phyloP scores from a whole-genome alignment of 2,113 vertebrate species.

The Bufo bufo region DNA sequence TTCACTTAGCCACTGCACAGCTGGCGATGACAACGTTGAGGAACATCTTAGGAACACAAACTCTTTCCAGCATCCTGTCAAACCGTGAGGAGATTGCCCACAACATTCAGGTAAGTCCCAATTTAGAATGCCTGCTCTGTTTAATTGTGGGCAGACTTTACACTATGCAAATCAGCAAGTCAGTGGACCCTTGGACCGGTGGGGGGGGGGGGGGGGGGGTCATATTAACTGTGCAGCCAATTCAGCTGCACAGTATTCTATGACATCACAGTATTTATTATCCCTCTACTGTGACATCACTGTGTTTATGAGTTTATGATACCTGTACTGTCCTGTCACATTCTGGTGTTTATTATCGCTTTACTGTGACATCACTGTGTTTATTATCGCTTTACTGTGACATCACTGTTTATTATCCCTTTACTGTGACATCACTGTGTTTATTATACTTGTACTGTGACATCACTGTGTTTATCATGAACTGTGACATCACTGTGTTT shows the following conservation, averaged over 20 bases:
- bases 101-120: conserved; percentile 76
- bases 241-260: too few species aligned
- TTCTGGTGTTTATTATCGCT: neutral
- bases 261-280: too few species aligned
- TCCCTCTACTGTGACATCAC: neutral
- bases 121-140: neutral
- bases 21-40: conserved; percentile 85
- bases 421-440: too few species aligned
- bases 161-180: too few species aligned
- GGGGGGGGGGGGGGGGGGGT: too few species aligned
- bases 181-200: too few species aligned
- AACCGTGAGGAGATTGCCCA: conserved; percentile 82
- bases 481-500: too few species aligned
- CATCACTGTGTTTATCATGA: too few species aligned
- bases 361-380: neutral
- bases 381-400: neutral
- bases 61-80: conserved; percentile 79
- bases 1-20: conserved; percentile 77
- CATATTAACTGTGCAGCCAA: too few species aligned
- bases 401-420: neutral
- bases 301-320: neutral
- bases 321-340: too few species aligned
- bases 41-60: conserved; percentile 84
- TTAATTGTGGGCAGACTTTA: too few species aligned
- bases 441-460: too few species aligned